Percentiles rank a stretch among this genome's conserved stretches.
These are phyloP conservation scores for Morelia viridis DNA, from an alignment of 2,797 vertebrate species.

Conservation along the genomic window DNA sequence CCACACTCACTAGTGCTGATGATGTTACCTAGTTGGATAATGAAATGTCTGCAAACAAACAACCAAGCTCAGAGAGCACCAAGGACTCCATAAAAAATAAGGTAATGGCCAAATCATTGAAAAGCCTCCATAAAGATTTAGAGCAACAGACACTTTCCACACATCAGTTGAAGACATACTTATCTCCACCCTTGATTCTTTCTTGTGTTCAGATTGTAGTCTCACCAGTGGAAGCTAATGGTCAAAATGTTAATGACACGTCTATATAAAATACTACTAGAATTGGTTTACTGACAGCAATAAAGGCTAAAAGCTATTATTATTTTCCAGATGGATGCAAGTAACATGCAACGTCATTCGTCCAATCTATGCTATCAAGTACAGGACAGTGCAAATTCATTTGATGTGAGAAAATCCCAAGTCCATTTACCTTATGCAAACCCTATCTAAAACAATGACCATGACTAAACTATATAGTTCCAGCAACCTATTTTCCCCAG, in stretches of 20 bases:
- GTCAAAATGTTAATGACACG: not conserved
- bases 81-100: not conserved
- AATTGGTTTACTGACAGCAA: not conserved
- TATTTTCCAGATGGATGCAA: not conserved
- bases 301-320: no score
- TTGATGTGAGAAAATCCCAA: not conserved
- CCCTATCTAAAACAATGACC: not conserved
- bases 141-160: no score
- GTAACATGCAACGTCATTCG: not conserved
- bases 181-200: not conserved
- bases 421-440: not conserved
- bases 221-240: not conserved
- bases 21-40: no score
- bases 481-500: not conserved
- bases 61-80: no score
- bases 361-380: not conserved
- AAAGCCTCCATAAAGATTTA: not conserved
- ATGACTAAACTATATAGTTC: not conserved
- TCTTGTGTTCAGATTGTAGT: not conserved
- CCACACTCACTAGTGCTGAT: no score
- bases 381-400: conserved; percentile 17
- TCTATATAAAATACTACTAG: not conserved
- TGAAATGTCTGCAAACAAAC: no score
- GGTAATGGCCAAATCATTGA: not conserved
- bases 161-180: not conserved